phyloP scores from a whole-genome alignment of 2,797 vertebrate species.

The Varecia variegata region DNA sequence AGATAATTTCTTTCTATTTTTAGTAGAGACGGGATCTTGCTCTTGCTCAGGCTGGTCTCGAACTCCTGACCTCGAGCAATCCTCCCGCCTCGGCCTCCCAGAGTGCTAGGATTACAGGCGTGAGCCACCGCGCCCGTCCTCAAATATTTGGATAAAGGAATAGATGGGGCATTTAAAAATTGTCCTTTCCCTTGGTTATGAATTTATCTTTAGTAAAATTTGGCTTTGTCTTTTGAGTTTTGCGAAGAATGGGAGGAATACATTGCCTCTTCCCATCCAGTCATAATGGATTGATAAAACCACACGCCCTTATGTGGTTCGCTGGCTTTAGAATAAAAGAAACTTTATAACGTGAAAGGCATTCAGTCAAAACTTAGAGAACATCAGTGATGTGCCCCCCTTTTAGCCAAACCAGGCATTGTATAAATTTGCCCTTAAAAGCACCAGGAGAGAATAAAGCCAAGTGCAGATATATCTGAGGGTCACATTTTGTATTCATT shows the following conservation, averaged over 20 bases:
- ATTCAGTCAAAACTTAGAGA: neutral
- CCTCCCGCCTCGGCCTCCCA: too few species aligned
- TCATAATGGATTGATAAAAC: neutral
- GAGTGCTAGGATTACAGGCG: too few species aligned
- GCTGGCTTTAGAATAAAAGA: neutral
- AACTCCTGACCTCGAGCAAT: too few species aligned
- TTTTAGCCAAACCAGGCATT: neutral
- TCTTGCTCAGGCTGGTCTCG: too few species aligned
- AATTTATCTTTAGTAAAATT: neutral
- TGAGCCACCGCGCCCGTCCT: neutral
- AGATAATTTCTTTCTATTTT: too few species aligned
- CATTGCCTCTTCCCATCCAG: neutral
- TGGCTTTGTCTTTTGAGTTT: constrained; percentile 4
- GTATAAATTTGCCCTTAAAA: neutral
- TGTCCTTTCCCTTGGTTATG: neutral
- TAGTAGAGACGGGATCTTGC: too few species aligned
- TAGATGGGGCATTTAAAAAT: neutral
- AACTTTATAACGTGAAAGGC: neutral
- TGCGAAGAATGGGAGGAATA: neutral
- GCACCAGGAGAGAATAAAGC: neutral
- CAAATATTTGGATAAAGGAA: neutral
- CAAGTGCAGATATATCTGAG: neutral
- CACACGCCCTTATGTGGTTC: neutral
- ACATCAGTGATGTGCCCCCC: neutral
- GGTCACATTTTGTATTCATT: neutral